Percentiles rank a stretch among this genome's conserved stretches.
These are phyloP conservation scores for Tautogolabrus adspersus DNA, from an alignment of 2,113 vertebrate species.

Conservation along the genomic window DNA sequence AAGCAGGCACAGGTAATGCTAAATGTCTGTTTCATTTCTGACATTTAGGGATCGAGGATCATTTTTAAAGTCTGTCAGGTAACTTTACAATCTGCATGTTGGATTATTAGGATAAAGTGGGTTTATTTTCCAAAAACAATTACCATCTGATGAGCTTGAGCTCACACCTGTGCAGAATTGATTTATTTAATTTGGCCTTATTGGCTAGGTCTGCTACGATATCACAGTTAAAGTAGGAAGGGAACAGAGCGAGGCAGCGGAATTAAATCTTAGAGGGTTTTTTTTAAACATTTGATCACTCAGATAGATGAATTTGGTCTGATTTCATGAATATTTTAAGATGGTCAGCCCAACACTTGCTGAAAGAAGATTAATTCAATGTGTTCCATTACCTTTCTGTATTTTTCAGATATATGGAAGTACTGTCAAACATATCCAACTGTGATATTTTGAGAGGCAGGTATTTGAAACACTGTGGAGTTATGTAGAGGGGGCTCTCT, in stretches of 20 bases:
- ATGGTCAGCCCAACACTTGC: not conserved
- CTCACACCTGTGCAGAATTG: slow-evolving; percentile 2
- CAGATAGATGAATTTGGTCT: not conserved
- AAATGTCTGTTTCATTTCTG: not conserved
- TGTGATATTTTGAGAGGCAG: not conserved
- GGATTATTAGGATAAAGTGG: not conserved
- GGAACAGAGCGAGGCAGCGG: slow-evolving; percentile 4
- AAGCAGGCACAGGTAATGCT: too few relatives aligned
- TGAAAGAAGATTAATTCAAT: not conserved
- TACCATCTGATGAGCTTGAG: slow-evolving; percentile 2
- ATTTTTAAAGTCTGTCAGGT: not conserved
- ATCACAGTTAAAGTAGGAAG: not conserved
- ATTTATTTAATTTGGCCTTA: slow-evolving; percentile 18
- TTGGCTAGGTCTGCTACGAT: slow-evolving; percentile 5
- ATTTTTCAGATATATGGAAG: not conserved
- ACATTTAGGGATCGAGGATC: not conserved
- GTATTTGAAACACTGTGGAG: not conserved
- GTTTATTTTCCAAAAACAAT: not conserved
- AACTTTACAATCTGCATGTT: slow-evolving; percentile 2
- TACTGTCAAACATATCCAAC: not conserved
- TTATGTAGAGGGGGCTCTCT: not conserved
- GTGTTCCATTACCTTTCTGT: not conserved
- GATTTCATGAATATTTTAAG: slow-evolving; percentile 9
- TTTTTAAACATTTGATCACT: slow-evolving; percentile 17
- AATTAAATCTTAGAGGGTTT: not conserved